A percentile compares a stretch with the other conserved stretches of the same genome.
These are phyloP conservation scores for Argya squamiceps DNA, from an alignment of 2,797 vertebrate genomes.

Conservation along the genomic window DNA sequence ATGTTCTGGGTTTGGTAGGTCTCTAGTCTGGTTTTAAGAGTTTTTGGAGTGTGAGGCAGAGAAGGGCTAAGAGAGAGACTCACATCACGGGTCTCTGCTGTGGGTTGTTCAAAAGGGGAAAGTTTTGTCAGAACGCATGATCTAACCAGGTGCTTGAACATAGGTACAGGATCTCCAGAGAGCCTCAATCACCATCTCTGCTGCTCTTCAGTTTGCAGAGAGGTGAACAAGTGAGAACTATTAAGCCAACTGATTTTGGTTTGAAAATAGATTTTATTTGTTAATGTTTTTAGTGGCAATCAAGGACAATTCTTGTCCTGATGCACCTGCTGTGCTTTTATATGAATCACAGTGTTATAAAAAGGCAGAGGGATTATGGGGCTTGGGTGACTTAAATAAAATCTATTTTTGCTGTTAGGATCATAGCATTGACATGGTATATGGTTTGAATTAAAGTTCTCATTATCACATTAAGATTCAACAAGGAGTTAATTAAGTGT, in stretches of 20 bases:
- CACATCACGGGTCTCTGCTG: background rate
- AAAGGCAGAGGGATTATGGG: constrained; percentile 11
- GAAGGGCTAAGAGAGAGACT: background rate
- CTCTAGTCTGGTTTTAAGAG: background rate
- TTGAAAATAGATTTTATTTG: background rate
- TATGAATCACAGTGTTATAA: background rate
- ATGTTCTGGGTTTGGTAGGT: background rate
- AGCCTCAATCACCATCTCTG: background rate
- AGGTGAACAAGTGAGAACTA: background rate
- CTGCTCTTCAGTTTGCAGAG: background rate
- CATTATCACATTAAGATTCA: constrained; percentile 40
- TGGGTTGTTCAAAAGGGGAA: background rate
- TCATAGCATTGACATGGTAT: background rate
- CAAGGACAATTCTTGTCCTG: background rate
- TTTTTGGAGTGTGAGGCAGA: background rate
- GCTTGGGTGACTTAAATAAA: constrained; percentile 13
- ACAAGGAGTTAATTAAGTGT: constrained; percentile 23
- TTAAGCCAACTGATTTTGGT: background rate
- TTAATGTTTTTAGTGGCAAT: background rate
- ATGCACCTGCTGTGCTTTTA: constrained; percentile 27
- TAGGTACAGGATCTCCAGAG: background rate
- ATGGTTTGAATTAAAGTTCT: constrained; percentile 12
- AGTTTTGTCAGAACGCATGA: background rate
- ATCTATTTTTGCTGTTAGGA: constrained; percentile 11
- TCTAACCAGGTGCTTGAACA: background rate